Percentiles rank a stretch among this genome's conserved stretches.
Evolutionary conservation across 2,888 invertebrate genomes (phyloP).

Genomic region (Drosophila nr. medialis): DNA sequence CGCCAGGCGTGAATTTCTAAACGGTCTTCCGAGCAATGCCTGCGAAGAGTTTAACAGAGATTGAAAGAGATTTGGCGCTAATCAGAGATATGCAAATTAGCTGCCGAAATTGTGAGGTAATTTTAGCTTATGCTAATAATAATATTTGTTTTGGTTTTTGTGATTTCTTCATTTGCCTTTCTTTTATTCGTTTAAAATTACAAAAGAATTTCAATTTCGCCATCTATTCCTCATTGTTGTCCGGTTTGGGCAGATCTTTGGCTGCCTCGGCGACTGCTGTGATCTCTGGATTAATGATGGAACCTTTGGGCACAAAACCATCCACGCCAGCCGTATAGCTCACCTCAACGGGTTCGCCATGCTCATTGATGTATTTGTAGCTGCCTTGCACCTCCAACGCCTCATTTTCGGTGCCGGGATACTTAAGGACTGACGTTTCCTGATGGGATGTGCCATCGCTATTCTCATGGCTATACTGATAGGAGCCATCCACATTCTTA

Average conservation of each 20-base stretch:
- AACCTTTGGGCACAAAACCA: conserved; percentile 83
- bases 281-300: conserved; percentile 79
- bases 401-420: conserved; percentile 74
- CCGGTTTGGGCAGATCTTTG: conserved; percentile 73
- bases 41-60: neutral
- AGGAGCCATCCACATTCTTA: conserved; percentile 77
- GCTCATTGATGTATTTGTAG: conserved; percentile 81
- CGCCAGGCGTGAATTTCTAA: conserved; percentile 33
- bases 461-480: conserved; percentile 66
- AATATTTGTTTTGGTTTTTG: neutral
- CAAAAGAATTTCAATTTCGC: conserved; percentile 9
- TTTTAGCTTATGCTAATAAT: conserved; percentile 8
- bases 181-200: conserved; percentile 16
- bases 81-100: conserved; percentile 17
- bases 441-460: conserved; percentile 78
- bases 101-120: neutral
- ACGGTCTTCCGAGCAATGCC: neutral
- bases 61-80: neutral
- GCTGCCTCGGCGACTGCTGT: conserved; percentile 80
- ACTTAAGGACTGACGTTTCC: conserved; percentile 69
- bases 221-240: conserved; percentile 6
- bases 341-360: conserved; percentile 81
- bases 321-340: conserved; percentile 83
- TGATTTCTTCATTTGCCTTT: neutral
- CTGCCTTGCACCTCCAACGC: conserved; percentile 79